phyloP scores from a whole-genome alignment of 2,113 vertebrate genomes.

The Psittacula cyanocephala region DNA sequence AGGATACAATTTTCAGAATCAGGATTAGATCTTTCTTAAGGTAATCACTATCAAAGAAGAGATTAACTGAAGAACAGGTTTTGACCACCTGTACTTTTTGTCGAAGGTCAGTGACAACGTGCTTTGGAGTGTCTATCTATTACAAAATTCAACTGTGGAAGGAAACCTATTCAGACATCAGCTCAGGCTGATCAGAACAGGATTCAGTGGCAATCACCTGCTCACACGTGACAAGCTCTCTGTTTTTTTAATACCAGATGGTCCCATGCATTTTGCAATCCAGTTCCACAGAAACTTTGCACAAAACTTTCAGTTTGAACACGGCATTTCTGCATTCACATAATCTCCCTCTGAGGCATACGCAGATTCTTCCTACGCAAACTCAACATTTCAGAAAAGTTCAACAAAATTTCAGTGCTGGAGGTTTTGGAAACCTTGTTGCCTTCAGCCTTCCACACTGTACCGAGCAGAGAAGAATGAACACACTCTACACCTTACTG shows the following conservation, averaged over 20 bases:
- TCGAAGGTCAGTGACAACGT: background rate
- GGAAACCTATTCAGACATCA: background rate
- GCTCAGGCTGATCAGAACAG: background rate
- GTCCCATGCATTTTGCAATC: background rate
- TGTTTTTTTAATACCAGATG: background rate
- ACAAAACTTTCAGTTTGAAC: background rate
- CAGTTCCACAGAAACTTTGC: background rate
- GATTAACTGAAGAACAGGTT: background rate
- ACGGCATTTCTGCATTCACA: background rate
- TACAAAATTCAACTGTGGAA: background rate
- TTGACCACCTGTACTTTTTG: background rate
- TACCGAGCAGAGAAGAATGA: background rate
- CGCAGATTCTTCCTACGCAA: background rate
- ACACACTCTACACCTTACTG: background rate
- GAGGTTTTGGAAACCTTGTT: background rate
- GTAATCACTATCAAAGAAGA: background rate
- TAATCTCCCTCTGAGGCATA: background rate
- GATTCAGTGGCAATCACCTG: background rate
- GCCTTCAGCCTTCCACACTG: background rate
- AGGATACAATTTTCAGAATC: background rate
- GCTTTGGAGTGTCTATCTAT: background rate
- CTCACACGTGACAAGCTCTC: background rate
- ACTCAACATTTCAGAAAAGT: background rate
- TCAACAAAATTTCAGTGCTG: background rate
- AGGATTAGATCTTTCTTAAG: background rate